Evolutionary conservation across 2,113 vertebrate genomes (phyloP).

Genomic region (Kryptolebias marmoratus): DNA sequence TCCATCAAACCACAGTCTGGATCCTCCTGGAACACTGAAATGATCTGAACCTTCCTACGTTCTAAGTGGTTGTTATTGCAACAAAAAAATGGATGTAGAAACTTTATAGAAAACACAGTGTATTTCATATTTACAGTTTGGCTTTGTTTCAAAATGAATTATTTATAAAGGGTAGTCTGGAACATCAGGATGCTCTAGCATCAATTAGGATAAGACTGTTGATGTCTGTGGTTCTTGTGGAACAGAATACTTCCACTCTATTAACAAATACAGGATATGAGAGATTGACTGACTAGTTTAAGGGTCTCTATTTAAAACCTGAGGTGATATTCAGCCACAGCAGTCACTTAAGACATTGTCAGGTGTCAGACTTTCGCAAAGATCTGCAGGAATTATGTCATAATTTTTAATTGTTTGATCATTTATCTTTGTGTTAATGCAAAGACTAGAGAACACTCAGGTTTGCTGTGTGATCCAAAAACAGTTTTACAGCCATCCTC

Average conservation of each 20-base stretch:
- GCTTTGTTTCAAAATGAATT: conserved; percentile 40
- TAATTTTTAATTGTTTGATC: too few species aligned
- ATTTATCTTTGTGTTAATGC: neutral
- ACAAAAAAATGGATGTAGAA: neutral
- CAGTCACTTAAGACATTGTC: neutral
- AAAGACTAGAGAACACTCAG: conserved; percentile 5
- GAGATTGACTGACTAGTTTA: conserved; percentile 22
- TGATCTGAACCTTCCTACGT: neutral
- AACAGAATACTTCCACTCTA: conserved; percentile 40
- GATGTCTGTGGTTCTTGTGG: conserved; percentile 68
- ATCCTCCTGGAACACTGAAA: neutral
- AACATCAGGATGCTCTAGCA: conserved; percentile 60
- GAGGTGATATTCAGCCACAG: conserved; percentile 16
- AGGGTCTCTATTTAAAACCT: conserved; percentile 43
- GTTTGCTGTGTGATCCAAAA: conserved; percentile 2
- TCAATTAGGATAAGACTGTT: conserved; percentile 73
- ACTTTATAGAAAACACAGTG: conserved; percentile 14
- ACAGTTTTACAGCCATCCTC: neutral
- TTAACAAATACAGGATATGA: conserved; percentile 19
- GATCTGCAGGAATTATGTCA: neutral
- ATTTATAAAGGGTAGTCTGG: conserved; percentile 48
- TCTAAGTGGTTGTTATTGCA: neutral
- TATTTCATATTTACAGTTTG: conserved; percentile 37
- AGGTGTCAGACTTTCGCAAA: conserved; percentile 4
- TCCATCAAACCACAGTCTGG: neutral